Base-by-base conservation (phyloP, 2,113 vertebrate species). In the Trochalopteron elliotii region DNA sequence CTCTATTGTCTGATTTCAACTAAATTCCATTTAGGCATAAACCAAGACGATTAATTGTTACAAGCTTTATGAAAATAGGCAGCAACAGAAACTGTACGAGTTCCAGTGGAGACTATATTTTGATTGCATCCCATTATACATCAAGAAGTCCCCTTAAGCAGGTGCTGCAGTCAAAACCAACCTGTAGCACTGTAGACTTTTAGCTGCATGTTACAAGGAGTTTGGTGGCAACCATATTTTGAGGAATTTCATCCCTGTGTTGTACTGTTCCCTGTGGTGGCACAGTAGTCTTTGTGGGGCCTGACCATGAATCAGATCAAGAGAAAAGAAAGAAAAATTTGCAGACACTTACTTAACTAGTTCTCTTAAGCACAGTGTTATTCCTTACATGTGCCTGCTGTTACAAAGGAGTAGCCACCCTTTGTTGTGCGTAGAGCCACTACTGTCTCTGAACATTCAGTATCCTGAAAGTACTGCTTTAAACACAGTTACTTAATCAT, bases 11-110 rank as follows among this genome's bases (percentile, higher is more conserved):
- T 67, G 27, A 40, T 95, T 97, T 93, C 80, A 95, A 5, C 71
- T 87, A 67, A 90, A 86, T 89, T 93, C 55, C 81, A 11, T 86
- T 92, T 86, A 77, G 63, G 27, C 59, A 52, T 86, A 78, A 80
- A 52, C 35, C 30, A 47, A 63, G 59, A 17, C 76, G 74, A 75
- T 88, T 74, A 77, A 21, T 78, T 88, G 59, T 55, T 94, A 67
- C 33, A 44, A 80, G 71, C 47, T 42, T 86, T 89, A 65, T 95
- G 79, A 77, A 94, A 92, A 76, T 22, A 81, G 76, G 21, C 68
- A 80, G 52, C 69, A 86, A 55, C 35, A 86, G 75, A 92, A 94
- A 74, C 88, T 74, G 21, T 57, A 11, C 0, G 0, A 70, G 21
- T 77, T 90, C 45, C 40, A 57, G 19, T 57, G 50, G 28, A 93